Conservation (phyloP, 2,113 vertebrate species). For the Rhabdomys dilectus region DNA sequence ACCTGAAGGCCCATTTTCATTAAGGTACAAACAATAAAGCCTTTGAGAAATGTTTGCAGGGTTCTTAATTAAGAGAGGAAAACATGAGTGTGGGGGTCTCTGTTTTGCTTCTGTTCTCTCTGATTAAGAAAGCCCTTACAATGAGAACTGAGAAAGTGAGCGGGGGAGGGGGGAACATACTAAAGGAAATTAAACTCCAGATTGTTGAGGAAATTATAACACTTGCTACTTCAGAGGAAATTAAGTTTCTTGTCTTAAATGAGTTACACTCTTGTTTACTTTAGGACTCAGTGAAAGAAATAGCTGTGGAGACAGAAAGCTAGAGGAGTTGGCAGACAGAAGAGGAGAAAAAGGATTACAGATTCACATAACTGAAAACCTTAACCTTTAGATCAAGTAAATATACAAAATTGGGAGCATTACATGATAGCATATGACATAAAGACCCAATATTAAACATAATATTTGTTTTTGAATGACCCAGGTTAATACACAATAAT, state of each 20-base stretch:
- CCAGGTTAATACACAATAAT: not conserved
- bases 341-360: not conserved
- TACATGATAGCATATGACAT: not conserved
- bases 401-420: not conserved
- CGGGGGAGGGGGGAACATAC: not conserved
- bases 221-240: conserved; percentile 16
- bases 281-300: not conserved
- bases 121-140: not conserved
- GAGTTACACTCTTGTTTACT: conserved; percentile 32
- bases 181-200: conserved; percentile 46
- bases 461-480: not conserved
- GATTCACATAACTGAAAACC: not conserved
- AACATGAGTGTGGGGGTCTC: not conserved
- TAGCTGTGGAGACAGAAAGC: not conserved
- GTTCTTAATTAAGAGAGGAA: not conserved
- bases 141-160: not conserved
- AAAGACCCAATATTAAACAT: not conserved
- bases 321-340: not conserved
- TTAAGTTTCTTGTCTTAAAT: conserved; percentile 22
- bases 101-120: not conserved
- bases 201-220: conserved; percentile 1
- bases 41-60: not conserved
- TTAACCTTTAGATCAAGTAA: not conserved
- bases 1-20: not conserved
- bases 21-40: not conserved